Conservation (phyloP, 2,797 vertebrate genomes). For the Heterohyrax brucei region DNA sequence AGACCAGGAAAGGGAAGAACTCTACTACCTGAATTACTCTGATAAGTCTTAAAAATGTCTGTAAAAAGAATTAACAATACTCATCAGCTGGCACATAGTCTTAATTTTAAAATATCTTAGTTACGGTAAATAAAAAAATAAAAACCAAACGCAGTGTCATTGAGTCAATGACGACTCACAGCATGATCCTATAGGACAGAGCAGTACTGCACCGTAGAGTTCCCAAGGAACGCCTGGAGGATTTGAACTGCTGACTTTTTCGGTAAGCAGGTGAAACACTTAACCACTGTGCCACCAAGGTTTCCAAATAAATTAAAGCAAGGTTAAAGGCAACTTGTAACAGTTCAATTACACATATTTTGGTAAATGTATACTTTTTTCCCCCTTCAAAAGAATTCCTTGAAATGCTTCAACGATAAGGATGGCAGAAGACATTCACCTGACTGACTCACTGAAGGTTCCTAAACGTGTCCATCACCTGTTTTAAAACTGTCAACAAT, state of each 20-base stretch:
- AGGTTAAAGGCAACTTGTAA: slow-evolving; percentile 40
- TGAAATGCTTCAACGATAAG: slow-evolving; percentile 4
- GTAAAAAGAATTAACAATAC: slow-evolving; percentile 1
- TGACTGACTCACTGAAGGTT: neutral
- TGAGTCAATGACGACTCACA: no score
- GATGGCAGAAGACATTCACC: neutral
- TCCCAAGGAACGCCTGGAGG: no score
- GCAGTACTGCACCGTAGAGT: no score
- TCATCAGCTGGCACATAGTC: slow-evolving; percentile 37
- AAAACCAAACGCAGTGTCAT: no score
- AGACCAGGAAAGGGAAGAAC: neutral
- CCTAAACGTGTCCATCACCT: neutral
- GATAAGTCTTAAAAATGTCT: slow-evolving; percentile 14
- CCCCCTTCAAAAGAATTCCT: slow-evolving; percentile 18
- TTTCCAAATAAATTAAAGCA: neutral
- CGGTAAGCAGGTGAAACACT: no score
- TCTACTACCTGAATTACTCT: neutral
- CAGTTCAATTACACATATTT: slow-evolving; percentile 22
- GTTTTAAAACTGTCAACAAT: slow-evolving; percentile 3
- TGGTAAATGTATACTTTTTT: slow-evolving; percentile 8
- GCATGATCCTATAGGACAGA: no score
- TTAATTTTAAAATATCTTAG: slow-evolving; percentile 52
- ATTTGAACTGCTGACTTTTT: no score
- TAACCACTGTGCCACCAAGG: no score
- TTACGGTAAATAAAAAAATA: neutral